phyloP scores from a whole-genome alignment of 2,113 vertebrate species.

The Tricholaema leucomelas region DNA sequence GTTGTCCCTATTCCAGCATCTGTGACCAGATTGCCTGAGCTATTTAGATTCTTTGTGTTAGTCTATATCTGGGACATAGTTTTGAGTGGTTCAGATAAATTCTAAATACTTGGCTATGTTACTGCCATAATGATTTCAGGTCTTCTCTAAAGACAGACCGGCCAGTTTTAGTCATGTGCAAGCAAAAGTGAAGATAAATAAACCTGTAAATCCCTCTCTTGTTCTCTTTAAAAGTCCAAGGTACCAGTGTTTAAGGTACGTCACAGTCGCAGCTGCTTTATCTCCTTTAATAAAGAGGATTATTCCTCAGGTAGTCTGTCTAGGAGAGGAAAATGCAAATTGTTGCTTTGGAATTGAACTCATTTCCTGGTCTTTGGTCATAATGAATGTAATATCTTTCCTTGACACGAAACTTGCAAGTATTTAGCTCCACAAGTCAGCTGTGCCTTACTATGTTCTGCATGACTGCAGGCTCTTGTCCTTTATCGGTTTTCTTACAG shows the following conservation, averaged over 20 bases:
- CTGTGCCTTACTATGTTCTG: neutral
- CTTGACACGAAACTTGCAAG: neutral
- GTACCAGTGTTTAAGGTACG: neutral
- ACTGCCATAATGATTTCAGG: neutral
- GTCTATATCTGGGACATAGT: neutral
- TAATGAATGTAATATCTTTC: neutral
- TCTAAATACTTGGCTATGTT: neutral
- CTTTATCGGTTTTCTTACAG: neutral
- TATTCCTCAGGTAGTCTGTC: constrained; percentile 14
- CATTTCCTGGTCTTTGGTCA: constrained; percentile 48
- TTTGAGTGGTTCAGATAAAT: neutral
- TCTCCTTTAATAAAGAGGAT: neutral
- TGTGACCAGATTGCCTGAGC: neutral
- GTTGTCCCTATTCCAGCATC: neutral
- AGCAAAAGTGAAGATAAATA: neutral
- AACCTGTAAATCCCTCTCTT: neutral
- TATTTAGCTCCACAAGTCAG: neutral
- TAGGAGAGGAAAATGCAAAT: constrained; percentile 40
- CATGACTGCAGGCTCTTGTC: neutral
- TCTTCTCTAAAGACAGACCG: neutral
- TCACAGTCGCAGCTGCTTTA: neutral
- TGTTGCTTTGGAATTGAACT: constrained; percentile 23
- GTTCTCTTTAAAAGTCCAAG: neutral
- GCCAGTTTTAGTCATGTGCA: neutral
- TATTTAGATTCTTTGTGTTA: neutral